These are phyloP conservation scores for Chesias legatella DNA, from an alignment of 2,888 invertebrate genomes.

Conservation along the genomic window DNA sequence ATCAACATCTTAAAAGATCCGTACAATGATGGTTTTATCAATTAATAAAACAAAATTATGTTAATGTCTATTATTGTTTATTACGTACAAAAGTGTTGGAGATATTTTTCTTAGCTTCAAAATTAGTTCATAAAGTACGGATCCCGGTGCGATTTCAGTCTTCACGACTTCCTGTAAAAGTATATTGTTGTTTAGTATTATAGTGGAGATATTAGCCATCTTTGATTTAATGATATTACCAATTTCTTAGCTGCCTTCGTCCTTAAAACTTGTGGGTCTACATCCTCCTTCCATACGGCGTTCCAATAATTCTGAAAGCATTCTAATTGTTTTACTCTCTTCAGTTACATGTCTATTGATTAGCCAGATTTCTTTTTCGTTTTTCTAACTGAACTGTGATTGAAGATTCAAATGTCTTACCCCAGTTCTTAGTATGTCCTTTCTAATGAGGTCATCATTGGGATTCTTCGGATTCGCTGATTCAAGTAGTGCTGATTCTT, in stretches of 20 bases:
- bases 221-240: constrained; percentile 21
- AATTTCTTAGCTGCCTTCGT: constrained; percentile 21
- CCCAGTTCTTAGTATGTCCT: constrained; percentile 49
- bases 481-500: constrained; percentile 41
- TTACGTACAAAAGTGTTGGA: constrained; percentile 56
- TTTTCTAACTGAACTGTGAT: too few species aligned
- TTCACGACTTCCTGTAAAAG: constrained; percentile 41
- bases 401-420: too few species aligned
- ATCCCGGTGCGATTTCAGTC: constrained; percentile 47
- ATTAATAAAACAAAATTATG: constrained; percentile 2
- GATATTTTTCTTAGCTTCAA: constrained; percentile 43
- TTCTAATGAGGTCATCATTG: constrained; percentile 29
- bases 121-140: constrained; percentile 48
- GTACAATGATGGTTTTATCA: constrained; percentile 31
- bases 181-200: too few species aligned
- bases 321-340: not conserved
- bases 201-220: too few species aligned
- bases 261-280: constrained; percentile 38
- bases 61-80: constrained; percentile 42
- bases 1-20: constrained; percentile 37
- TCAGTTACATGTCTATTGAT: not conserved
- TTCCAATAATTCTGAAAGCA: constrained; percentile 56
- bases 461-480: constrained; percentile 32
- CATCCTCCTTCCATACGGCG: constrained; percentile 52
- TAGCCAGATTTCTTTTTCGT: too few species aligned